Conservation (phyloP, 2,797 vertebrate genomes). For the Muscicapa striata region DNA sequence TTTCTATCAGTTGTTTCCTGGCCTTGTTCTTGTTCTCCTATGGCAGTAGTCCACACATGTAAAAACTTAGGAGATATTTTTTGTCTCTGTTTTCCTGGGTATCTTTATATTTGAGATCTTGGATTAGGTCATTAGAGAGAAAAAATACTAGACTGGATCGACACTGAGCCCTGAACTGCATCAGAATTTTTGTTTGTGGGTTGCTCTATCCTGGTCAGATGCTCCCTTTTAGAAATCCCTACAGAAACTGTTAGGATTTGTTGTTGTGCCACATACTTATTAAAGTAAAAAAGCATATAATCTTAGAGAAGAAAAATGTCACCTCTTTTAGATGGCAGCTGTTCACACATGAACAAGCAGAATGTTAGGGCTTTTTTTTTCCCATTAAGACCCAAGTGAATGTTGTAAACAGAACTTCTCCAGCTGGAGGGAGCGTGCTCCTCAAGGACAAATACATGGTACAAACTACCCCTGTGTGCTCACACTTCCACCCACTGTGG, state of each 20-base stretch:
- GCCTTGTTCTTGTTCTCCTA: not conserved
- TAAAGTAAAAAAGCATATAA: not conserved
- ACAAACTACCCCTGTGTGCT: not conserved
- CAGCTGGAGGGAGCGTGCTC: not conserved
- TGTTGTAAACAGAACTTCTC: not conserved
- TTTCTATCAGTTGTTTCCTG: not conserved
- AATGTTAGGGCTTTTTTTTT: not conserved
- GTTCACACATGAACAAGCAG: not conserved
- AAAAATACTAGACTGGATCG: not conserved
- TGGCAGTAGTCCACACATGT: not conserved
- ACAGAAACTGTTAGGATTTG: not conserved
- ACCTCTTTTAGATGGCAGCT: not conserved
- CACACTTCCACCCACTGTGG: not conserved
- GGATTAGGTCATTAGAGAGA: not conserved
- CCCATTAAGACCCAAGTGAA: not conserved
- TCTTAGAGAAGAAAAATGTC: not conserved
- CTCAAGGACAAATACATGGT: not conserved
- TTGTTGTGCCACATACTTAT: not conserved
- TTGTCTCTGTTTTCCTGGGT: not conserved
- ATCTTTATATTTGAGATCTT: not conserved
- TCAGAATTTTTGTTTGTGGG: not conserved
- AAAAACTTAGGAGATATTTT: not conserved
- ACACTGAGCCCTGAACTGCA: not conserved
- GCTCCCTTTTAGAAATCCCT: not conserved
- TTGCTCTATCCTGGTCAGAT: not conserved